Conservation (phyloP, 2,113 vertebrate genomes). For the Hirundichthys speculiger region DNA sequence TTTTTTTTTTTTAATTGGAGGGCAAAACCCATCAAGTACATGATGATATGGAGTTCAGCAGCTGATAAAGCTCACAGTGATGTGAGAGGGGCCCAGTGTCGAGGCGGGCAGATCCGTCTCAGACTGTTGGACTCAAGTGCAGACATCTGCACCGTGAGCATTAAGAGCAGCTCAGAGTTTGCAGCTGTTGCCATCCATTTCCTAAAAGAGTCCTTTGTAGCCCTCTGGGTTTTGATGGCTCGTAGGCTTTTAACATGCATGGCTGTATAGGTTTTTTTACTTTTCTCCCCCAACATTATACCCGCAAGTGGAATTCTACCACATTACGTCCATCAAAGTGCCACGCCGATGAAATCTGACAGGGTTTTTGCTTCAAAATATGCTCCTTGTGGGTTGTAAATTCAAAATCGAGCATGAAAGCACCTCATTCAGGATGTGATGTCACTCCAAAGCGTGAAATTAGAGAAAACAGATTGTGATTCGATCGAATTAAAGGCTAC, state of each 20-base stretch:
- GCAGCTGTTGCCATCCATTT: constrained; percentile 77
- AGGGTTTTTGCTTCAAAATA: constrained; percentile 15
- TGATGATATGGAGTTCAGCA: constrained; percentile 39
- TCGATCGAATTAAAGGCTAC: neutral
- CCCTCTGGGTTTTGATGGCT: constrained; percentile 71
- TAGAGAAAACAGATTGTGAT: constrained; percentile 15
- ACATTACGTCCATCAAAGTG: constrained; percentile 44
- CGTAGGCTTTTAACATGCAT: constrained; percentile 72
- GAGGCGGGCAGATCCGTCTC: constrained; percentile 65
- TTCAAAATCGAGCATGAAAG: constrained; percentile 13
- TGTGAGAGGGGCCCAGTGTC: constrained; percentile 50
- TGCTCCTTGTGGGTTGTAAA: constrained; percentile 9
- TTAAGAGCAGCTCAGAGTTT: constrained; percentile 69
- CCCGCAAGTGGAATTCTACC: constrained; percentile 28
- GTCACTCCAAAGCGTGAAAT: neutral
- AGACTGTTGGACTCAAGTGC: constrained; percentile 62
- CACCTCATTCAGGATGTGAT: neutral
- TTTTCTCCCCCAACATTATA: neutral
- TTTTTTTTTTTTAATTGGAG: constrained; percentile 37
- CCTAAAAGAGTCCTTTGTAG: constrained; percentile 72
- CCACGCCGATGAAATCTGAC: constrained; percentile 33
- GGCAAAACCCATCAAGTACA: constrained; percentile 50
- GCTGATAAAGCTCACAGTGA: constrained; percentile 61
- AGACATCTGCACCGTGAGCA: constrained; percentile 67
- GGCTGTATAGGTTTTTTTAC: constrained; percentile 38